Evolutionary conservation across 2,113 vertebrate species (phyloP).

Genomic region (Silurus glanis): DNA sequence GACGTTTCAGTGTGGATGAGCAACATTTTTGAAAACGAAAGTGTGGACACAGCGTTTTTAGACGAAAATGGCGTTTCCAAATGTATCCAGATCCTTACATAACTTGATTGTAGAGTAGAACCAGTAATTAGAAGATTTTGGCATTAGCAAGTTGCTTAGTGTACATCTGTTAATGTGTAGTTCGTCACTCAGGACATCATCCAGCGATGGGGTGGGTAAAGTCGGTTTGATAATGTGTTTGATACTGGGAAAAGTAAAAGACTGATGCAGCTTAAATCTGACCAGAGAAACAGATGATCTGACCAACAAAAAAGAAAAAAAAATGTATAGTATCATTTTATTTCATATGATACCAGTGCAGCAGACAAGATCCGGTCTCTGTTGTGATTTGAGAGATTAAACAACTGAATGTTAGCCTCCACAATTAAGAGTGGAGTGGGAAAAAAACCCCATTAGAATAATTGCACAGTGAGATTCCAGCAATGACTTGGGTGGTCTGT

Average conservation of each 20-base stretch:
- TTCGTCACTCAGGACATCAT: not conserved
- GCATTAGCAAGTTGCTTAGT: not conserved
- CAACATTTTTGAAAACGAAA: too few species aligned
- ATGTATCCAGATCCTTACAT: too few species aligned
- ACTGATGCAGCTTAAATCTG: not conserved
- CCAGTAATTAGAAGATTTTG: not conserved
- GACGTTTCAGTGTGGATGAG: too few species aligned
- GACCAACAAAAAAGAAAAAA: too few species aligned
- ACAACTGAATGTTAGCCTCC: not conserved
- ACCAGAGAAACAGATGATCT: not conserved
- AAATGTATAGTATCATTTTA: too few species aligned
- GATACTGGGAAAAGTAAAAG: not conserved
- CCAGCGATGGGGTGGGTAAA: not conserved
- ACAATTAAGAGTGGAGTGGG: not conserved
- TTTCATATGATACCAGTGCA: not conserved
- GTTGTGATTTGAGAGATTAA: not conserved
- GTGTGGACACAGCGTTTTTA: too few species aligned
- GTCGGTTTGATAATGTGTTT: not conserved
- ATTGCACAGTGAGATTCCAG: not conserved
- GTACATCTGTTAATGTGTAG: not conserved
- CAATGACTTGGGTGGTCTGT: not conserved
- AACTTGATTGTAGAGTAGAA: not conserved
- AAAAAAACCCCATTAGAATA: not conserved
- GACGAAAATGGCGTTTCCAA: too few species aligned
- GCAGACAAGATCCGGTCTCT: not conserved